Base-by-base conservation (phyloP, 2,797 vertebrate species). In the Macropodus opercularis region DNA sequence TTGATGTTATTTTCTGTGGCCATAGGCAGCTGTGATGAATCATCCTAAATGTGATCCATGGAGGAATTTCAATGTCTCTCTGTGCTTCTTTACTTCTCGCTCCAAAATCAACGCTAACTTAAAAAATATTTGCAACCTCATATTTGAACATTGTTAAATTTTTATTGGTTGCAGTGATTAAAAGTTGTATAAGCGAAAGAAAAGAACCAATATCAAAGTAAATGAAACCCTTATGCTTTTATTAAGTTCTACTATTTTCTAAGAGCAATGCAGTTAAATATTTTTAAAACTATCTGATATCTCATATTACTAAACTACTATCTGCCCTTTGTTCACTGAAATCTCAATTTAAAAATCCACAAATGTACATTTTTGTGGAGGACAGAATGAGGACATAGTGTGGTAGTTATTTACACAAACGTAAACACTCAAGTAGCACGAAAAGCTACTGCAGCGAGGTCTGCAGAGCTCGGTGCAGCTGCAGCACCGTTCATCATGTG, bases 11-110 rank as follows among this genome's bases (percentile, higher is more conserved):
- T 85, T 85, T 88, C 69, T 75, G 77, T 62, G 83, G 83, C 66
- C 77, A 56, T 34, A 66, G 76, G 81, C 82, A 88, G 77, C 84
- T 87, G 86, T 72, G 79, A 88, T 90, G 81, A 90, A 90, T 90
- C 83, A 77, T 48, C 70, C 41, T 53, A 59, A 83, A 85, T 76
- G 80, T 75, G 80, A 90, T 87, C 74, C 74, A 68, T 55, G 39
- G 39, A 84, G 81, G 79, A 89, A 87, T 82, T 81, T 47, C 36
- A 68, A 56, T 6, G 7, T 54, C 39, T 53, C 66, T 38, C 65
- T 43, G 69, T 4, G 11, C 62, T 43, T 66, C 73, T 50, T 72
- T 44, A 74, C 58, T 69, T 38, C 26, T 8, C 21, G 18, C 43
- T 57, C 48, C 53, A 70, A 69, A 76, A 58, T 63, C n/a, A 39